phyloP scores from a whole-genome alignment of 2,888 invertebrate genomes.

The Helleia helle region DNA sequence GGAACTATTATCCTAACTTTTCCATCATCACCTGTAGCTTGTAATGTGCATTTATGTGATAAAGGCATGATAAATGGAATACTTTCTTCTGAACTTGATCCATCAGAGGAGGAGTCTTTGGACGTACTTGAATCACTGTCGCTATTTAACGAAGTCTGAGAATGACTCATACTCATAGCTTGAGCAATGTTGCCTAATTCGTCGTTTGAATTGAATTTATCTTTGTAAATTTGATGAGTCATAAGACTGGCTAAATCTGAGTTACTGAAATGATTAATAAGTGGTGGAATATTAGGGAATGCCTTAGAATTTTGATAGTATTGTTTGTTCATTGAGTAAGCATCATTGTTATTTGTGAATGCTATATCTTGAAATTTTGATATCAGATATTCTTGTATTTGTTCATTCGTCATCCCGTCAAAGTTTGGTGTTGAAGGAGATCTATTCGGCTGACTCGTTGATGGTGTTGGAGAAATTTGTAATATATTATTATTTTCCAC shows the following conservation, averaged over 20 bases:
- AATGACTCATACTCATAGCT: conserved; percentile 52
- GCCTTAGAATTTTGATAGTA: conserved; percentile 57
- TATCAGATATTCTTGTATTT: conserved; percentile 56
- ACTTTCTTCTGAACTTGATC: conserved; percentile 50
- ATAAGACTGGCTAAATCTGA: conserved; percentile 42
- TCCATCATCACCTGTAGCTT: conserved; percentile 76
- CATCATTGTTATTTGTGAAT: conserved; percentile 30
- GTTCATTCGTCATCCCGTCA: conserved; percentile 49
- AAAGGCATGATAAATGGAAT: conserved; percentile 79
- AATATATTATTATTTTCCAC: conserved; percentile 50
- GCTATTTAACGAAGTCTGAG: conserved; percentile 46
- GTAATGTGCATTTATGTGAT: conserved; percentile 76
- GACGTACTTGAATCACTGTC: conserved; percentile 61
- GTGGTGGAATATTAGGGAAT: conserved; percentile 56
- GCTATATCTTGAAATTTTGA: conserved; percentile 53
- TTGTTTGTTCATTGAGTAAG: conserved; percentile 40
- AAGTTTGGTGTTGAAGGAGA: conserved; percentile 36
- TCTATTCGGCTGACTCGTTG: conserved; percentile 29
- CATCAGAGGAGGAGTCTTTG: conserved; percentile 55
- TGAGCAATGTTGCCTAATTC: conserved; percentile 35
- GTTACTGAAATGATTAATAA: conserved; percentile 47
- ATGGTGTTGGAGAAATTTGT: conserved; percentile 32
- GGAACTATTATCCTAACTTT: conserved; percentile 77
- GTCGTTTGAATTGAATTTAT: conserved; percentile 33
- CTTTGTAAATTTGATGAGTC: conserved; percentile 36